Evolutionary conservation across 2,797 vertebrate genomes (phyloP), one percentile per base, ranked within the genome.

Genomic region (Enteromius radiatus): DNA sequence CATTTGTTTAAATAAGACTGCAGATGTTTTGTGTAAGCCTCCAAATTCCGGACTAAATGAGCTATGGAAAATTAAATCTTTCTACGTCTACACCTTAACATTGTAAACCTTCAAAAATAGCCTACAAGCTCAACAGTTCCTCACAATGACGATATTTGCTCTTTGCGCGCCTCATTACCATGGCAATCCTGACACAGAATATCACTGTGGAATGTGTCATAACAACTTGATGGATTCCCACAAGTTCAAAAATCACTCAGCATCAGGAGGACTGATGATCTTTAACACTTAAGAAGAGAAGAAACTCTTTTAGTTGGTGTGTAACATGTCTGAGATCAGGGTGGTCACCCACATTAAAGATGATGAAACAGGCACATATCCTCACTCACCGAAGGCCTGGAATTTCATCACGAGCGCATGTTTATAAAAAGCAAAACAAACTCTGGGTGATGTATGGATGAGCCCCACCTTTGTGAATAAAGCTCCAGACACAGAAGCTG

Each of bases 21-120:
- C 90, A 92, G 91, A 90, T 92, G 90, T 87, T 89, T 88, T 74
- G 76, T 77, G 45, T 83, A 86, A 88, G 83, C 83, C 76, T 71
- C 81, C 52, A 71, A 80, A 83, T 86, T 80, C 56, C 74, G 70
- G 81, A 84, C 82, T 88, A 89, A 91, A 90, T 85, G 87, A 83
- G 84, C 73, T 90, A 90, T 87, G 85, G 82, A 88, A 78, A 80
- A 79, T 81, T 89, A 90, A 86, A 86, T 82, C 6, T 80, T 56
- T 70, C 77, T 87, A 36, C 80, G 64, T 87, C 82, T 90, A 88
- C 76, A 85, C 91, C 88, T 89, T 17, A 38, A 90, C 85, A 88
- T 88, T 91, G 87, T 91, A 76, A 78, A 84, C 87, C 80, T 52
- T 78, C 77, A 79, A 73, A 87, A 83, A 86, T 87, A 88, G 90